A percentile compares a stretch with the other conserved stretches of the same genome.
Conservation (phyloP, 2,113 vertebrate genomes). For the Odobenus rosmarus region DNA sequence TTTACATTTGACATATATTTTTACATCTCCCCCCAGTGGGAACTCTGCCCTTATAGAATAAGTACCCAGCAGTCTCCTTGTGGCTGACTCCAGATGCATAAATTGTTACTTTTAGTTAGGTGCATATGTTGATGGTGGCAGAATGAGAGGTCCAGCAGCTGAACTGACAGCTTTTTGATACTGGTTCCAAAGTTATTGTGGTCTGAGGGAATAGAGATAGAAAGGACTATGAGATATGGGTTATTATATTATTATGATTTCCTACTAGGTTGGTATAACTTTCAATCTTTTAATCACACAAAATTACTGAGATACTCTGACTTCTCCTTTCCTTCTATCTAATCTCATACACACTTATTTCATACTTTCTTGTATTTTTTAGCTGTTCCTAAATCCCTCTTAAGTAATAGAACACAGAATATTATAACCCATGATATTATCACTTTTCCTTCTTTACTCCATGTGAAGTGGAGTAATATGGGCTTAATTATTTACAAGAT, state of each 20-base stretch:
- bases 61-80: conserved; percentile 42
- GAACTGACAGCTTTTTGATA: neutral
- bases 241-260: neutral
- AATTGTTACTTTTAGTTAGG: neutral
- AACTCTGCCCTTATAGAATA: neutral
- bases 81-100: conserved; percentile 31
- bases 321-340: neutral
- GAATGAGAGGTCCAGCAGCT: conserved; percentile 18
- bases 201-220: neutral
- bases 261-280: neutral
- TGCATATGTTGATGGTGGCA: neutral
- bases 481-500: neutral
- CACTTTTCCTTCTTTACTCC: neutral
- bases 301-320: neutral
- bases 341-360: neutral
- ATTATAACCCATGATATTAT: neutral
- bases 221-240: neutral
- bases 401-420: neutral
- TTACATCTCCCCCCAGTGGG: neutral
- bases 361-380: neutral
- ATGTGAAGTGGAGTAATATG: neutral
- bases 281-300: neutral
- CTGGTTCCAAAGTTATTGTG: neutral
- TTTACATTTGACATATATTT: neutral
- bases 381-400: neutral